Evolutionary conservation across 1,140 invertebrate genomes (phyloP).

Genomic region (Harpegnathos saltator): DNA sequence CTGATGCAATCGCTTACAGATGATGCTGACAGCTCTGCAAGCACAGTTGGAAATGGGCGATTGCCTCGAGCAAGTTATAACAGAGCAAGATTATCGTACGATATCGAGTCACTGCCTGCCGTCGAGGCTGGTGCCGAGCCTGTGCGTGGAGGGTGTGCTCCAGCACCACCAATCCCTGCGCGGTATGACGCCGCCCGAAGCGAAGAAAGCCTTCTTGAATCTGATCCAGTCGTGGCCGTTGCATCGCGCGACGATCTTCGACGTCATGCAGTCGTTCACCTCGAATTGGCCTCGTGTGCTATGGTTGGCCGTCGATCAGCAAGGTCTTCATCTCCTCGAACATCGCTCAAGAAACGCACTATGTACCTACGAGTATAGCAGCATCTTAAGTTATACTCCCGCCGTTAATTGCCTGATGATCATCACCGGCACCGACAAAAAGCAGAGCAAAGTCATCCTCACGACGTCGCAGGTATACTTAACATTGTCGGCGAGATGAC

Average conservation of each 20-base stretch:
- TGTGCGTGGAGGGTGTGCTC: constrained; percentile 92
- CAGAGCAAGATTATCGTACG: constrained; percentile 89
- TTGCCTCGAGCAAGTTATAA: constrained; percentile 87
- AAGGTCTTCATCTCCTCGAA: constrained; percentile 96
- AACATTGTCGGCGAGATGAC: constrained; percentile 67
- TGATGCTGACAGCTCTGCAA: constrained; percentile 97
- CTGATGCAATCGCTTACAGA: constrained; percentile 86
- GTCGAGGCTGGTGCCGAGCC: constrained; percentile 90
- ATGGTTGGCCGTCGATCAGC: constrained; percentile 97
- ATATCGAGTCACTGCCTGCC: constrained; percentile 94
- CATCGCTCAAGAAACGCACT: constrained; percentile 94
- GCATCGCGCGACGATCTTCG: constrained; percentile 96
- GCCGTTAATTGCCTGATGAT: constrained; percentile 96
- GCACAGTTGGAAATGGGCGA: constrained; percentile 96
- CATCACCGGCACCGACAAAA: constrained; percentile 94
- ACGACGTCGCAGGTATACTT: constrained; percentile 95
- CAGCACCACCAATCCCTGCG: constrained; percentile 95
- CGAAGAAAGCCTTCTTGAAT: constrained; percentile 97
- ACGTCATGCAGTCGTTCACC: constrained; percentile 98
- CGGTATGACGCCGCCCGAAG: constrained; percentile 93
- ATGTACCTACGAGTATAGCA: constrained; percentile 95
- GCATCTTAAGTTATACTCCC: constrained; percentile 94
- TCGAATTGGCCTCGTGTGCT: constrained; percentile 96
- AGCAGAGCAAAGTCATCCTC: constrained; percentile 96
- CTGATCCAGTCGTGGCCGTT: constrained; percentile 97